Conservation (phyloP, 2,113 vertebrate species). For the Brienomyrus brachyistius region DNA sequence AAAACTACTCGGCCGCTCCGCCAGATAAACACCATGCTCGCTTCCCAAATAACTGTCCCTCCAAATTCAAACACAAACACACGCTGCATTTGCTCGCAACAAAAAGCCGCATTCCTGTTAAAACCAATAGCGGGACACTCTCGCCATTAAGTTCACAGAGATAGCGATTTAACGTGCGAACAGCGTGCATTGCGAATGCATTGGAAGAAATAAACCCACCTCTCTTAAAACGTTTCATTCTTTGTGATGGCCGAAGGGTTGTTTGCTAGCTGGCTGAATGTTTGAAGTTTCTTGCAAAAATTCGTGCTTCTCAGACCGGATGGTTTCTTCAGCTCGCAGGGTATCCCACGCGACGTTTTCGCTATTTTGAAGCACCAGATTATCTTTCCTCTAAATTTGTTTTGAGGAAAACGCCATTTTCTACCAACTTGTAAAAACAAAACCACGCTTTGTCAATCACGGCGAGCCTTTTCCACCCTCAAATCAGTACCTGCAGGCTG, state of each 20-base stretch:
- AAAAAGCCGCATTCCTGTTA: constrained; percentile 45
- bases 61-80: constrained; percentile 58
- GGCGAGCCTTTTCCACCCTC: constrained; percentile 18
- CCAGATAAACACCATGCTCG: constrained; percentile 63
- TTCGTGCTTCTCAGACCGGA: constrained; percentile 48
- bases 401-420: background rate
- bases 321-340: constrained; percentile 24
- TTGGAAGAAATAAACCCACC: constrained; percentile 44
- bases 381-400: constrained; percentile 11
- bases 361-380: background rate
- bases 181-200: background rate
- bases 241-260: constrained; percentile 51
- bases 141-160: background rate
- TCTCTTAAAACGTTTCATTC: constrained; percentile 68
- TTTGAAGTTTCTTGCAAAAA: constrained; percentile 56
- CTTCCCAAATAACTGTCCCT: constrained; percentile 51
- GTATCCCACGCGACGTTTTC: constrained; percentile 25
- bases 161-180: background rate
- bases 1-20: constrained; percentile 38
- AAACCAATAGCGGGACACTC: constrained; percentile 33
- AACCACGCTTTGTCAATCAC: constrained; percentile 37
- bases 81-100: constrained; percentile 49
- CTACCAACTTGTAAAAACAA: constrained; percentile 30
- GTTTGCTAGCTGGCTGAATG: constrained; percentile 49
- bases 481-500: constrained; percentile 55